phyloP scores from a whole-genome alignment of 64 coral and sea anemone genomes.

The Pocillopora damicornis region DNA sequence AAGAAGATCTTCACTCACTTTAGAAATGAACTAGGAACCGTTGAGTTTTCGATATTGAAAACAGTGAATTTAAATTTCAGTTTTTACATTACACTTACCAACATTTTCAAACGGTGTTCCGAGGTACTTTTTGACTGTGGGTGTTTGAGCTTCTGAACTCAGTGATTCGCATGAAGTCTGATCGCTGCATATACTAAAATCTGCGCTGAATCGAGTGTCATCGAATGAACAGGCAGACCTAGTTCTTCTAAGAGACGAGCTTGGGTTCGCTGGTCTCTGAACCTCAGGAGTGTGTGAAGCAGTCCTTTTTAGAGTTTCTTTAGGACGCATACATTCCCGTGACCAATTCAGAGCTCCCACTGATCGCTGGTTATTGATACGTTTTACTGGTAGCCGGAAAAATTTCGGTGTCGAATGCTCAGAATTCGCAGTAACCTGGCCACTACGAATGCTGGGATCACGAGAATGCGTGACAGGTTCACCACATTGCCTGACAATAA shows the following conservation, averaged over 20 bases:
- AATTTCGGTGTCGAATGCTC: conserved; percentile 69
- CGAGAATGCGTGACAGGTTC: conserved; percentile 25
- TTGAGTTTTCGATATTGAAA: too few species aligned
- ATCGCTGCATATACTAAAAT: conserved; percentile 48
- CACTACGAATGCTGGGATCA: conserved; percentile 41
- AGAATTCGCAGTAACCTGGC: conserved; percentile 50
- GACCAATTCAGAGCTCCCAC: conserved; percentile 8
- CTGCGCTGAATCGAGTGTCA: conserved; percentile 74
- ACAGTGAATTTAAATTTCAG: neutral
- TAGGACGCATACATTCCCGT: neutral
- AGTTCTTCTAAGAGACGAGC: conserved; percentile 48
- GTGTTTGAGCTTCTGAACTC: conserved; percentile 58
- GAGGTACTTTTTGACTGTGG: conserved; percentile 36
- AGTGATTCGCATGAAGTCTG: conserved; percentile 76
- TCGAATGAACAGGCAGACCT: conserved; percentile 76
- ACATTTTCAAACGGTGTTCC: conserved; percentile 8
- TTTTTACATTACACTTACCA: conserved; percentile 34
- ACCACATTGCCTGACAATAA: conserved; percentile 12
- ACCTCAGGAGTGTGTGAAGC: conserved; percentile 71
- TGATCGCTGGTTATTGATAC: conserved; percentile 23
- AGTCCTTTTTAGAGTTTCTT: conserved; percentile 71
- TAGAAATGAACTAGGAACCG: too few species aligned
- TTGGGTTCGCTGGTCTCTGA: conserved; percentile 22
- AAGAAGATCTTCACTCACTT: too few species aligned
- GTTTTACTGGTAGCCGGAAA: conserved; percentile 34